Conservation (phyloP, 2,113 vertebrate genomes). For the Dromas ardeola region DNA sequence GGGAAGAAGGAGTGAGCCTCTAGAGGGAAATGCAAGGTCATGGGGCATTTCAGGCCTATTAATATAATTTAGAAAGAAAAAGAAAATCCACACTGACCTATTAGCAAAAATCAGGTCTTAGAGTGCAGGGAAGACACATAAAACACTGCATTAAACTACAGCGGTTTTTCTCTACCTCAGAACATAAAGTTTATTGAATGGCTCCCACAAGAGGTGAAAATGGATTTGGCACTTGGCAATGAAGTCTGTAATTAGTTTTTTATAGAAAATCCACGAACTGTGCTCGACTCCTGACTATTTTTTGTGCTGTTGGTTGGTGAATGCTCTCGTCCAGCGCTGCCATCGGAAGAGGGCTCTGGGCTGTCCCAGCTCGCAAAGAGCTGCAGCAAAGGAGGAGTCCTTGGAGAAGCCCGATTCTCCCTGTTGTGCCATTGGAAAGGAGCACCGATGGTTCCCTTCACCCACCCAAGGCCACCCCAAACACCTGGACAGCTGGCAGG, state of each 20-base stretch:
- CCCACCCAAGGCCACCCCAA: not conserved
- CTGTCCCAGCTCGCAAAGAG: not conserved
- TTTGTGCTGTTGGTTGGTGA: not conserved
- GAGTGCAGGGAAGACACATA: not conserved
- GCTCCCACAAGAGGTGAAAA: conserved; percentile 36
- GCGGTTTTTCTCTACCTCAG: conserved; percentile 20
- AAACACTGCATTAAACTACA: conserved; percentile 6
- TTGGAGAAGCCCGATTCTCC: not conserved
- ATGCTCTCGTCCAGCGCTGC: not conserved
- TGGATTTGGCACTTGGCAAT: not conserved
- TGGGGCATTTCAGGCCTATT: not conserved
- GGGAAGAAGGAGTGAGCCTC: not conserved
- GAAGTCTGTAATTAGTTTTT: conserved; percentile 31
- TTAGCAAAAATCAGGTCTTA: conserved; percentile 22
- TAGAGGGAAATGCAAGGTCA: not conserved
- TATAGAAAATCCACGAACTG: not conserved
- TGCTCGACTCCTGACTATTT: not conserved
- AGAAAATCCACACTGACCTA: not conserved
- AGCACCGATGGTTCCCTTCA: not conserved
- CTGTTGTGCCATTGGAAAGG: not conserved
- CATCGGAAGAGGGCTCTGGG: not conserved
- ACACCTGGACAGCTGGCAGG: fast-evolving
- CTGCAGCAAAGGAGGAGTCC: not conserved
- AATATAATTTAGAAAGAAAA: conserved; percentile 13
- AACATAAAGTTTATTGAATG: conserved; percentile 44